Base-by-base conservation (phyloP, 2,113 vertebrate species). In the Pluvianellus socialis region DNA sequence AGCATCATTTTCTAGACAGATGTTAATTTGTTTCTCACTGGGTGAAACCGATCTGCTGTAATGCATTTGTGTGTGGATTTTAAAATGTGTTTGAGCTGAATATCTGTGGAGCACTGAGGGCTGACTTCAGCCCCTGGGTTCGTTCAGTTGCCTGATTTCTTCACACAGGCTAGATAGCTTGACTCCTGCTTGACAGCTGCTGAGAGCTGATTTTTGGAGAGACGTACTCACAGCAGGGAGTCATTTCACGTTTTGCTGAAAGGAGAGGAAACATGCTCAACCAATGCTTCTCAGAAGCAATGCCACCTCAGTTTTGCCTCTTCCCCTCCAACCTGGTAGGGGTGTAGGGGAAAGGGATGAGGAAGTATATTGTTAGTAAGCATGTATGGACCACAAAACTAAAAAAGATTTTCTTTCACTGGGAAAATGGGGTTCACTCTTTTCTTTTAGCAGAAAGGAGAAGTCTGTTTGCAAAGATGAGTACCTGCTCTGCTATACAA, bases 11-110 rank as follows among this genome's bases (percentile, higher is more conserved):
- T 97, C 87, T 81, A 85, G 66, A 92, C 73, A 96, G 93, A 96
- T 96, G 91, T 96, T 97, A 95, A 96, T 96, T 95, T 96, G 72
- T 91, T 96, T 94, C 87, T 96, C 75, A 14, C 95, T 84, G 85
- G 82, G 66, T 91, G 94, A 95, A 97, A 75, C 79, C 4, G 5
- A 96, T 94, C 91, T 73, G 23, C 35, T 80, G 17, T 75, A 65
- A 81, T 58, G 45, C 58, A 22, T 68, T 67, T 80, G 24, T 38
- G 26, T 81, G 83, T 79, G 49, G 55, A 71, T 86, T 96, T 83
- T 88, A 17, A 83, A 84, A 47, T 71, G 42, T 2, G 91, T 96
- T 90, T 58, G 74, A 81, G 87, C 14, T 52, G 66, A 77, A 4
- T 95, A 59, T 72, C 80, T 87, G 35, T 74, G 91, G 59, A 94